Percentiles rank a stretch among this genome's conserved stretches.
phyloP scores from a whole-genome alignment of 2,888 invertebrate species.

The Epinotia bilunana region DNA sequence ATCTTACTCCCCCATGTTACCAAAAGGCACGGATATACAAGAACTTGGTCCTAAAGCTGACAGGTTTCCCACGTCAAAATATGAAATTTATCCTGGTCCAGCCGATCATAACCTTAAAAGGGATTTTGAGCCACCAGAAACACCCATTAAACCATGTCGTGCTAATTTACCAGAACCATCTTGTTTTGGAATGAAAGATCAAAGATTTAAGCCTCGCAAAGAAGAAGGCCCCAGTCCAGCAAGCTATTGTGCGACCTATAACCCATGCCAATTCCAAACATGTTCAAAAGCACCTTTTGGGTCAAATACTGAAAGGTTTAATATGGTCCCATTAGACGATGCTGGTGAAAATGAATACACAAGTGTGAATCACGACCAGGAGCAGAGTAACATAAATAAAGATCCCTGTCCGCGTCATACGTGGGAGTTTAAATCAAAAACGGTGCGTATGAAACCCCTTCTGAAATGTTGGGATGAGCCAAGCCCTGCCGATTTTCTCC shows the following conservation, averaged over 20 bases:
- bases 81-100: slow-evolving; percentile 64
- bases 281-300: slow-evolving; percentile 66
- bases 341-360: slow-evolving; percentile 47
- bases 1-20: slow-evolving; percentile 60
- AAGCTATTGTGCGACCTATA: slow-evolving; percentile 56
- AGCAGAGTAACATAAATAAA: slow-evolving; percentile 31
- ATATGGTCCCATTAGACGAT: slow-evolving; percentile 49
- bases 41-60: slow-evolving; percentile 62
- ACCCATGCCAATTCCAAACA: slow-evolving; percentile 53
- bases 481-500: slow-evolving; percentile 63
- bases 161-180: slow-evolving; percentile 61
- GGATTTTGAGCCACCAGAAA: slow-evolving; percentile 62
- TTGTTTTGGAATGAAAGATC: slow-evolving; percentile 66
- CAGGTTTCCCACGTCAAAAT: slow-evolving; percentile 56
- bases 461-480: slow-evolving; percentile 57
- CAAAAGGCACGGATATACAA: slow-evolving; percentile 58
- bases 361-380: slow-evolving; percentile 8
- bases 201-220: slow-evolving; percentile 60
- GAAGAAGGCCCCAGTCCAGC: slow-evolving; percentile 70
- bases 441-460: slow-evolving; percentile 64
- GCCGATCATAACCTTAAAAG: slow-evolving; percentile 64
- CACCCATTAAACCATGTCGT: slow-evolving; percentile 55
- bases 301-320: slow-evolving; percentile 64
- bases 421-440: slow-evolving; percentile 72
- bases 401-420: slow-evolving; percentile 54